Percentiles rank a stretch among this genome's conserved stretches.
phyloP scores from a whole-genome alignment of 2,888 invertebrate species.

The Trachelus tabidus region DNA sequence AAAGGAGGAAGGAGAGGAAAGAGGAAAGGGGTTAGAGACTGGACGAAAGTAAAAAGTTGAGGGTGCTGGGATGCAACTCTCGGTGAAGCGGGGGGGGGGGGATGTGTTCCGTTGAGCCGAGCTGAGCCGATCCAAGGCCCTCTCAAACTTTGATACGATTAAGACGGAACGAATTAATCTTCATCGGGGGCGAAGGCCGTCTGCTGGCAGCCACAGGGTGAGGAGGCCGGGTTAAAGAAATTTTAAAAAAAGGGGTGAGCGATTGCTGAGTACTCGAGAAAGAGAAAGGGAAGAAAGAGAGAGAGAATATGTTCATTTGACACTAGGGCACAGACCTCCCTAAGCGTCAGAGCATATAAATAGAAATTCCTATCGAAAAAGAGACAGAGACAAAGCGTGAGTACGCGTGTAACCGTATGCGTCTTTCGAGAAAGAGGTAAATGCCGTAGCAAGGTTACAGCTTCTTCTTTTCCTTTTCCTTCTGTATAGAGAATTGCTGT shows the following conservation, averaged over 20 bases:
- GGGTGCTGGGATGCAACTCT: constrained; percentile 21
- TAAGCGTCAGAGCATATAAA: too few relatives aligned
- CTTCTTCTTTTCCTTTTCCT: too few relatives aligned
- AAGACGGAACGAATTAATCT: constrained; percentile 67
- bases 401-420: too few relatives aligned
- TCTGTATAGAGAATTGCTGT: too few relatives aligned
- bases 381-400: too few relatives aligned
- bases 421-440: too few relatives aligned
- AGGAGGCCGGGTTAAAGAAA: constrained; percentile 22
- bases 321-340: too few relatives aligned
- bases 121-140: constrained; percentile 36
- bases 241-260: constrained; percentile 49
- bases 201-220: constrained; percentile 46
- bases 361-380: too few relatives aligned
- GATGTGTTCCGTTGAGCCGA: constrained; percentile 49
- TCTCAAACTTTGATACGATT: constrained; percentile 66
- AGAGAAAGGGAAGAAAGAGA: constrained; percentile 42
- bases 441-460: too few relatives aligned
- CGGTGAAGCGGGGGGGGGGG: constrained; percentile 32
- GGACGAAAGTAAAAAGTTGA: constrained; percentile 47
- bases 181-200: constrained; percentile 57
- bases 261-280: constrained; percentile 39
- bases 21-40: constrained; percentile 28
- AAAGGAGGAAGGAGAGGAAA: constrained; percentile 17
- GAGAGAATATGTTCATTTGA: too few relatives aligned